Conservation (phyloP, 2,113 vertebrate genomes). For the Xenopus laevis region DNA sequence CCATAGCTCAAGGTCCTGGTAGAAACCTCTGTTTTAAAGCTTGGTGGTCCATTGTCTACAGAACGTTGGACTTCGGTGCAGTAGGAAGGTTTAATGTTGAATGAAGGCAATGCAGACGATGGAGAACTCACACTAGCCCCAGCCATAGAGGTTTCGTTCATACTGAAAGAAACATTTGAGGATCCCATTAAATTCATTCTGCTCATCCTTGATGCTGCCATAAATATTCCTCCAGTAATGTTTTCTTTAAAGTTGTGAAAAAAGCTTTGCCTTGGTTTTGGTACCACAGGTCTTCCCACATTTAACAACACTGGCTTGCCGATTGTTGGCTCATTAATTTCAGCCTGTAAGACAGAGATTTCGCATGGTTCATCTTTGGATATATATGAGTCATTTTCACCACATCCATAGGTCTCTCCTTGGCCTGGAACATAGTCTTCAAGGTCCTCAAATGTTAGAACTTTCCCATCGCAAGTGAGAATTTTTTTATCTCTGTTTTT, state of each 20-base stretch:
- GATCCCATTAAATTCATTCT: slow-evolving; percentile 52
- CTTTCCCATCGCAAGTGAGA: slow-evolving; percentile 66
- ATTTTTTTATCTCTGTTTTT: slow-evolving; percentile 61
- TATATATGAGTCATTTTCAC: neutral
- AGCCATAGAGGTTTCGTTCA: slow-evolving; percentile 49
- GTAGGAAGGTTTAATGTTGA: slow-evolving; percentile 76
- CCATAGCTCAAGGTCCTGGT: slow-evolving; percentile 80
- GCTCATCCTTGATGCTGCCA: slow-evolving; percentile 45
- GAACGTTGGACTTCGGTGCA: slow-evolving; percentile 78
- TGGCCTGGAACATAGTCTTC: slow-evolving; percentile 84
- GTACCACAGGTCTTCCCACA: slow-evolving; percentile 61
- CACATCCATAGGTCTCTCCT: slow-evolving; percentile 79
- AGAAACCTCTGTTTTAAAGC: slow-evolving; percentile 88
- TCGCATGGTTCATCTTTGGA: slow-evolving; percentile 74
- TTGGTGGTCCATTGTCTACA: slow-evolving; percentile 66
- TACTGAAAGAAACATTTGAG: slow-evolving; percentile 66
- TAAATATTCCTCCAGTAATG: slow-evolving; percentile 58
- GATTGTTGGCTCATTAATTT: slow-evolving; percentile 75
- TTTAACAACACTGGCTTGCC: slow-evolving; percentile 82
- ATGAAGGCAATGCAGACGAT: slow-evolving; percentile 51
- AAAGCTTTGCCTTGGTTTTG: slow-evolving; percentile 59
- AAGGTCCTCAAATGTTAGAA: slow-evolving; percentile 84
- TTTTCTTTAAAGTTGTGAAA: slow-evolving; percentile 71
- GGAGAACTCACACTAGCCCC: neutral
- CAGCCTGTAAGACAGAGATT: slow-evolving; percentile 86